A percentile compares a stretch with the other conserved stretches of the same genome.
phyloP scores from a whole-genome alignment of 1,140 invertebrate species.

The Thaumetopoea pityocampa region DNA sequence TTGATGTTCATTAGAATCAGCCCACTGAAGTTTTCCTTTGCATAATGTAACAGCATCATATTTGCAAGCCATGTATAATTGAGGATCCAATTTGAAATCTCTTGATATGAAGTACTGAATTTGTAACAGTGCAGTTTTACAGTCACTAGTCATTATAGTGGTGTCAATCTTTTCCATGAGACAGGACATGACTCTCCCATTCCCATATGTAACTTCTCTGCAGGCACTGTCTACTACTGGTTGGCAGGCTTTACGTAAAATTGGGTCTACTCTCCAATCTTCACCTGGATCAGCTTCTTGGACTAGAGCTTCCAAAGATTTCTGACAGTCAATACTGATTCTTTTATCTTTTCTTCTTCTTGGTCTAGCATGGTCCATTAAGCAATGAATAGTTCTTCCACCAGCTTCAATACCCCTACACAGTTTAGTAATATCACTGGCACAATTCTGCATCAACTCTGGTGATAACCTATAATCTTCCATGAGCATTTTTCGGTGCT shows the following conservation, averaged over 20 bases:
- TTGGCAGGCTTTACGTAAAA: conserved; percentile 90
- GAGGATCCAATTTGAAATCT: conserved; percentile 95
- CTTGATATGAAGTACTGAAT: conserved; percentile 98
- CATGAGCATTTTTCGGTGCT: conserved; percentile 93
- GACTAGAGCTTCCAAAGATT: conserved; percentile 85
- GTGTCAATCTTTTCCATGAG: conserved; percentile 94
- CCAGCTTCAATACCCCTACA: conserved; percentile 85
- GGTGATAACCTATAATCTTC: conserved; percentile 95
- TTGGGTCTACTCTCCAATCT: conserved; percentile 94
- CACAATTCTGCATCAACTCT: conserved; percentile 92
- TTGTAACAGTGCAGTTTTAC: conserved; percentile 93
- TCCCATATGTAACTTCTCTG: conserved; percentile 80
- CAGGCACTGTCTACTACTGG: conserved; percentile 86
- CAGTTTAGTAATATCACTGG: conserved; percentile 87
- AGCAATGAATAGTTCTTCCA: conserved; percentile 95
- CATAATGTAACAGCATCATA: conserved; percentile 91
- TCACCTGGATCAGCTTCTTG: conserved; percentile 90
- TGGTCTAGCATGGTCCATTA: conserved; percentile 92
- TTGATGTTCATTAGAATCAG: conserved; percentile 74
- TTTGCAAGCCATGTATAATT: conserved; percentile 91
- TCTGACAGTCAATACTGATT: conserved; percentile 82
- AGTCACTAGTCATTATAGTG: conserved; percentile 89
- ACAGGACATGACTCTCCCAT: conserved; percentile 92
- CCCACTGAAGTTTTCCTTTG: conserved; percentile 87
- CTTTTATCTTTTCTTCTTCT: conserved; percentile 77